phyloP scores from a whole-genome alignment of 2,797 vertebrate genomes.

The Ambastaia sidthimunki region DNA sequence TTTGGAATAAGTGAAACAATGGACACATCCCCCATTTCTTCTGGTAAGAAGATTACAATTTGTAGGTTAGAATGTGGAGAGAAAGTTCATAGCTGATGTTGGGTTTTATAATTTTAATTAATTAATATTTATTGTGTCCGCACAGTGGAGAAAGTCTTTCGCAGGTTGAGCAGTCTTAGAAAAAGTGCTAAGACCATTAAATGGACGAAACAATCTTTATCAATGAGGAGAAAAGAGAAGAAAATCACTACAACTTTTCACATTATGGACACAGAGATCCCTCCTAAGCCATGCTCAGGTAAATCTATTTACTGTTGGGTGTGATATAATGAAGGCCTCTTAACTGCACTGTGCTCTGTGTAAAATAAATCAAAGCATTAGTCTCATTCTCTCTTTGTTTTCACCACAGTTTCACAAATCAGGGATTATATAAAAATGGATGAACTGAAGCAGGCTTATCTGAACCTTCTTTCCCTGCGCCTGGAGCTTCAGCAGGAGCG shows the following conservation, averaged over 20 bases:
- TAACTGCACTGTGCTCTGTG: neutral
- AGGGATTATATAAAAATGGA: conserved; percentile 82
- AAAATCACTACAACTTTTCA: neutral
- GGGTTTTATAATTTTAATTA: neutral
- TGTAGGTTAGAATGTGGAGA: neutral
- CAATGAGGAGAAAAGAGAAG: neutral
- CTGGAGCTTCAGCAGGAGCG: conserved; percentile 73
- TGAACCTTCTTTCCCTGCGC: conserved; percentile 80
- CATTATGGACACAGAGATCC: conserved; percentile 1
- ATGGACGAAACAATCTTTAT: neutral
- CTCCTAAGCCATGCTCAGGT: conserved; percentile 36
- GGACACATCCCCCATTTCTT: neutral
- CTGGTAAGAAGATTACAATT: conserved; percentile 5
- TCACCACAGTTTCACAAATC: conserved; percentile 85
- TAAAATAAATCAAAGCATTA: neutral
- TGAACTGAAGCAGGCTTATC: conserved; percentile 84
- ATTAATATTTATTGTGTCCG: conserved; percentile 2
- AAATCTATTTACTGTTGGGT: conserved; percentile 6
- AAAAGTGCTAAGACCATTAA: neutral
- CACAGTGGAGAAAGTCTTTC: conserved; percentile 1
- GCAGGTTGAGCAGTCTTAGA: neutral
- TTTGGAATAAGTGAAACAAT: neutral
- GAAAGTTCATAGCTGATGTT: neutral
- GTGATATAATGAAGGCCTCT: neutral
- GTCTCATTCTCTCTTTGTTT: neutral